Conservation (phyloP, 2,113 vertebrate species). For the Corythornis vintsioides region DNA sequence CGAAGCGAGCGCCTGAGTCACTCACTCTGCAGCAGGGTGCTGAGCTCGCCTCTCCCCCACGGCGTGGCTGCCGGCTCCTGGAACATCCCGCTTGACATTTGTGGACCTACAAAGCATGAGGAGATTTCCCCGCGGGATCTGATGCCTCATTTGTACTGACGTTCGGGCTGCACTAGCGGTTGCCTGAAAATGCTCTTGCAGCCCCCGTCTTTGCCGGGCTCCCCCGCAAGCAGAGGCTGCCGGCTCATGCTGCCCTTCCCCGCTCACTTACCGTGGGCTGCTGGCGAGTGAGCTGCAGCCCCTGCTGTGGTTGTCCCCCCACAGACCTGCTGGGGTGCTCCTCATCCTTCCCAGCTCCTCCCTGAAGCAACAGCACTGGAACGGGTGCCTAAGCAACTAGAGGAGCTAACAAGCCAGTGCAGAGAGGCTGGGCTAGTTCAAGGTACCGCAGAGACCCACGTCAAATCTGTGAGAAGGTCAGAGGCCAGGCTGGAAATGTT, state of each 20-base stretch:
- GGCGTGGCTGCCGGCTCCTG: rapidly evolving
- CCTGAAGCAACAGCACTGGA: not conserved
- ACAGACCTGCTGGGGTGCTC: not conserved
- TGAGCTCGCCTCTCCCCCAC: not conserved
- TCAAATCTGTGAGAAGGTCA: conserved; percentile 10
- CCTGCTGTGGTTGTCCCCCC: not conserved
- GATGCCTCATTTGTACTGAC: not conserved
- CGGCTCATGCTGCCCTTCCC: not conserved
- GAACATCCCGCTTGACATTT: not conserved
- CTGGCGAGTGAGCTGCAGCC: too few species aligned
- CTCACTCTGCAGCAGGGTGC: not conserved
- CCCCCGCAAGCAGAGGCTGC: not conserved
- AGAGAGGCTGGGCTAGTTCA: not conserved
- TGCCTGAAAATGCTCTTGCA: not conserved
- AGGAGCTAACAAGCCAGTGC: not conserved
- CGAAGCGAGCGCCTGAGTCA: rapidly evolving
- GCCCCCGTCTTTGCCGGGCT: not conserved
- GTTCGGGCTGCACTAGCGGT: not conserved
- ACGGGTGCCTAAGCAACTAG: not conserved
- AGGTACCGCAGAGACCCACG: not conserved
- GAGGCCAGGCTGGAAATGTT: not conserved
- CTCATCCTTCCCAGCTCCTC: not conserved
- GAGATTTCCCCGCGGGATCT: not conserved
- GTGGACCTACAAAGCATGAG: not conserved
- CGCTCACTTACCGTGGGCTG: not conserved